phyloP scores from a whole-genome alignment of 2,113 vertebrate genomes.

The Sialia sialis region DNA sequence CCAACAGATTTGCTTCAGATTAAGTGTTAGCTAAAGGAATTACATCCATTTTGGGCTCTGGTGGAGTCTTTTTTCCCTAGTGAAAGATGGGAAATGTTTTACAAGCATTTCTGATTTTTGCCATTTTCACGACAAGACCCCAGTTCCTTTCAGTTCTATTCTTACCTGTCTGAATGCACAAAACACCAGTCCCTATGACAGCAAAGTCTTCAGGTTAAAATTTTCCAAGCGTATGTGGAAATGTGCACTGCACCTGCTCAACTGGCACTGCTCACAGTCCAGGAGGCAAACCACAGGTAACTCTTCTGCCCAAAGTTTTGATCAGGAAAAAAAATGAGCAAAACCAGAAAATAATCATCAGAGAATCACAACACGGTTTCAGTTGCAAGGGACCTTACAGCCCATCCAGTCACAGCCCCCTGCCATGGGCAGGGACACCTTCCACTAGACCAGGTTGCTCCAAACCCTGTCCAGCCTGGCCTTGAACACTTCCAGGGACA shows the following conservation, averaged over 20 bases:
- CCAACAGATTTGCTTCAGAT: not conserved
- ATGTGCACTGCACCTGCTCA: not conserved
- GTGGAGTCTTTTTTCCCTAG: not conserved
- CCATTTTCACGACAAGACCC: not conserved
- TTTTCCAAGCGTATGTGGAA: not conserved
- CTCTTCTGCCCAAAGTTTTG: not conserved
- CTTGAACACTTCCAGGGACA: not conserved
- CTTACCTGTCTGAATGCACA: not conserved
- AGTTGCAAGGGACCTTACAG: not conserved
- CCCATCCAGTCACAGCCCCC: not conserved
- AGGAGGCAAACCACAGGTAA: not conserved
- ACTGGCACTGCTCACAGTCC: accelerated
- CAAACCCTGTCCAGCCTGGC: accelerated
- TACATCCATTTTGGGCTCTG: not conserved
- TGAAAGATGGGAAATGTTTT: not conserved
- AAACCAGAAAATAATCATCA: not conserved
- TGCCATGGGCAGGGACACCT: not conserved
- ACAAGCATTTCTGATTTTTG: not conserved
- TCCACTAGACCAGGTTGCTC: not conserved
- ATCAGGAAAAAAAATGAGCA: not conserved
- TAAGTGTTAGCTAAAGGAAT: not conserved
- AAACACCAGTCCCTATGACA: accelerated
- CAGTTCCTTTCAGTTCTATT: not conserved
- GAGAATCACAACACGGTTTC: not conserved
- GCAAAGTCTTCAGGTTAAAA: not conserved